phyloP scores from a whole-genome alignment of 2,113 vertebrate genomes.

The Ailuropoda melanoleuca region DNA sequence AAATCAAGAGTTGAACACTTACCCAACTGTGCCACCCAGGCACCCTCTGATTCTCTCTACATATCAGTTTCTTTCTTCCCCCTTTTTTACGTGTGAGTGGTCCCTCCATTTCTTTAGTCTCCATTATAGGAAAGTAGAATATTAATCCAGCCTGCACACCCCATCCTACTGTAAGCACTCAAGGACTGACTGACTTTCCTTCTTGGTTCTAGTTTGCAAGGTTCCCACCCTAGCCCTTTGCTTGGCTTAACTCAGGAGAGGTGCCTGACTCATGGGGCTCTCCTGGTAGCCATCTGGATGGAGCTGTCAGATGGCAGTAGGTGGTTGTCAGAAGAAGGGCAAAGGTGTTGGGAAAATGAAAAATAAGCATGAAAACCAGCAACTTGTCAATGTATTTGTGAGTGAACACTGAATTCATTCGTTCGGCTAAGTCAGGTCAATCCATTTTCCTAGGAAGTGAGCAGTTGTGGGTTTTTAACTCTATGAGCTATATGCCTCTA shows the following conservation, averaged over 20 bases:
- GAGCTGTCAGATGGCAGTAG: neutral
- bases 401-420: neutral
- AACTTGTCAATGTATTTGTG: neutral
- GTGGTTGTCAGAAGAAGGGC: neutral
- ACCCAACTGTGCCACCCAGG: neutral
- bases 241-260: neutral
- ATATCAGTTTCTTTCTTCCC: neutral
- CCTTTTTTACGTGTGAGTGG: neutral
- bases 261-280: neutral
- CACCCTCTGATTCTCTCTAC: neutral
- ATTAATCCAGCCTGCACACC: neutral
- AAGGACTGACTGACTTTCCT: neutral
- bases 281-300: too few species aligned
- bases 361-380: neutral
- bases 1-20: neutral
- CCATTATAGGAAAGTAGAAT: neutral
- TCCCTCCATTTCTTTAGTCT: neutral
- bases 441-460: slow-evolving; percentile 3
- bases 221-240: neutral
- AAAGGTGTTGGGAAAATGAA: neutral
- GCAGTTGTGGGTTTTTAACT: neutral
- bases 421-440: neutral
- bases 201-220: neutral
- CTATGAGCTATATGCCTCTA: neutral
- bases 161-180: neutral